Conservation (phyloP, 2,797 vertebrate species). For the Danio choprae region DNA sequence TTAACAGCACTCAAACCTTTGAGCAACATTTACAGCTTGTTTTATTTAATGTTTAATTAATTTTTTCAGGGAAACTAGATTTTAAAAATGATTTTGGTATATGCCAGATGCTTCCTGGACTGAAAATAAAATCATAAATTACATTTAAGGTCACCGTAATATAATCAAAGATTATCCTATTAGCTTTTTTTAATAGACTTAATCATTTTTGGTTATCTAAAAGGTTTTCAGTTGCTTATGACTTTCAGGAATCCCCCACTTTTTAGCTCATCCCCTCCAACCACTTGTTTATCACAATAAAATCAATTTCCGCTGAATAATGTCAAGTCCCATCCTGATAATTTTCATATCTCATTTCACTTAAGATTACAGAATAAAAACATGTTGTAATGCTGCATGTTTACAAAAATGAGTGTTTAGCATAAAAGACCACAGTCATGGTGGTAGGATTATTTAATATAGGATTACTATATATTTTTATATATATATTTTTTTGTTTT, state of each 20-base stretch:
- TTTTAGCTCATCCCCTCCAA: neutral
- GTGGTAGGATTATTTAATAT: neutral
- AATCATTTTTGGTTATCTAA: neutral
- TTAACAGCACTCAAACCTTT: no score
- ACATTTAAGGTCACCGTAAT: neutral
- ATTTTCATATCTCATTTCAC: neutral
- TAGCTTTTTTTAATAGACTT: neutral
- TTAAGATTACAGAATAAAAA: neutral
- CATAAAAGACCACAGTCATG: constrained; percentile 28
- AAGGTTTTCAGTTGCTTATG: neutral
- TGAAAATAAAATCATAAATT: neutral
- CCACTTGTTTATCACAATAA: neutral
- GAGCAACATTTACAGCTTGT: no score
- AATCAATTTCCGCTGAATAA: neutral
- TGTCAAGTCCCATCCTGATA: neutral
- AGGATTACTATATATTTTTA: neutral
- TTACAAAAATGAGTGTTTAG: neutral
- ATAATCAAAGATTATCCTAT: neutral
- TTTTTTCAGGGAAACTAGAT: neutral
- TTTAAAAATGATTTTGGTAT: neutral
- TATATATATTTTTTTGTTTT: no score
- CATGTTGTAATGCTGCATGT: neutral
- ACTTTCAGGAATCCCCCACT: neutral
- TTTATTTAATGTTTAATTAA: no score
- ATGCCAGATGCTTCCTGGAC: neutral